Percentiles rank a stretch among this genome's conserved stretches.
Conservation (phyloP, 35 echinoderm and acorn worm genomes). For the Diadema setosum region DNA sequence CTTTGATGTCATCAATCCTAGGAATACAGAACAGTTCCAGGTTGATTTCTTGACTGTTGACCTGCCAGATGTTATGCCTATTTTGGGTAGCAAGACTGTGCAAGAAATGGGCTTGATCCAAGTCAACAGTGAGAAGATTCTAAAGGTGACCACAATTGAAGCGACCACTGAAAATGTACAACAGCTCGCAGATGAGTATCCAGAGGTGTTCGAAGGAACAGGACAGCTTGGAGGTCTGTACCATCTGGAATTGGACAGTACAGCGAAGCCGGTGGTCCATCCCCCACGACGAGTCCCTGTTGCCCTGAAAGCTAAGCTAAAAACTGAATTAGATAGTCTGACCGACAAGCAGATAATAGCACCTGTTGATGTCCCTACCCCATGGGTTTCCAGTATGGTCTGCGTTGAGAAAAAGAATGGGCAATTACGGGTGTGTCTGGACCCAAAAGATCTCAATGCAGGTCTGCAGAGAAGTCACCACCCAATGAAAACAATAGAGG, state of each 20-base stretch:
- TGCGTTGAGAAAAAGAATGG: neutral
- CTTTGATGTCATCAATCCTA: slow-evolving; percentile 52
- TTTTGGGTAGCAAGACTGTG: slow-evolving; percentile 29
- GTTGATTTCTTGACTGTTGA: slow-evolving; percentile 57
- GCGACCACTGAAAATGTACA: neutral
- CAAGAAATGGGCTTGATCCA: slow-evolving; percentile 57
- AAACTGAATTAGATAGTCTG: slow-evolving; percentile 26
- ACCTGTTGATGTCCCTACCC: neutral
- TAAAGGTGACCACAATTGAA: neutral
- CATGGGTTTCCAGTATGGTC: slow-evolving; percentile 58
- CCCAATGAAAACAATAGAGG: slow-evolving; percentile 54
- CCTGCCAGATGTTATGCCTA: slow-evolving; percentile 9
- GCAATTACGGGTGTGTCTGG: neutral
- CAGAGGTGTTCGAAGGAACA: slow-evolving; percentile 65
- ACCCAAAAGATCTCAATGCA: slow-evolving; percentile 60
- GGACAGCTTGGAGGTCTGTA: slow-evolving; percentile 57
- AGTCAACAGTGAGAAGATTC: slow-evolving; percentile 60
- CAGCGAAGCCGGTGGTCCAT: slow-evolving; percentile 46
- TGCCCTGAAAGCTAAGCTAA: slow-evolving; percentile 33
- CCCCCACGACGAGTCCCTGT: slow-evolving; percentile 60
- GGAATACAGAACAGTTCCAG: slow-evolving; percentile 47
- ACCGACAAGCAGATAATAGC: neutral
- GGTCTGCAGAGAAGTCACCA: slow-evolving; percentile 44
- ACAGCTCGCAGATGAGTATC: slow-evolving; percentile 28
- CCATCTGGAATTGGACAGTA: slow-evolving; percentile 37